phyloP scores from a whole-genome alignment of 2,113 vertebrate species.

The Chascanopsetta lugubris region DNA sequence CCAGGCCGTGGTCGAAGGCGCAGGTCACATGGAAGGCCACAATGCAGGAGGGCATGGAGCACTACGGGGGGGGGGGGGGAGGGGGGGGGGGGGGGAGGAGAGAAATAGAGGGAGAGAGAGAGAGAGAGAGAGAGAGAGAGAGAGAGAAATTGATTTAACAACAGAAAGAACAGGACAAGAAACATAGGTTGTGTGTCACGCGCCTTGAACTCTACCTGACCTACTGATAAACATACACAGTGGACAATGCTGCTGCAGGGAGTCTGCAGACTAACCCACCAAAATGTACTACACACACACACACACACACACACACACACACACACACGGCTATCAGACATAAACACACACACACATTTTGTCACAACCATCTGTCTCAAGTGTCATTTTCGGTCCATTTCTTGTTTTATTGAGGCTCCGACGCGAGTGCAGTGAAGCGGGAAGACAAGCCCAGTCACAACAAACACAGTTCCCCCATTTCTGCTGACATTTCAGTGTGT shows the following conservation, averaged over 20 bases:
- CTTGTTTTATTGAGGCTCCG: conserved; percentile 31
- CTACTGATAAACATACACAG: too few relatives aligned
- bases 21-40: conserved; percentile 98
- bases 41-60: conserved; percentile 94
- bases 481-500: conserved; percentile 34
- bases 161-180: background rate
- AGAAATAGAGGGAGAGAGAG: background rate
- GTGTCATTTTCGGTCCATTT: conserved; percentile 51
- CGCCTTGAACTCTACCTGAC: background rate
- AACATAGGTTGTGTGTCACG: background rate
- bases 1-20: conserved; percentile 94
- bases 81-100: too few relatives aligned
- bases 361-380: conserved; percentile 40
- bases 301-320: background rate
- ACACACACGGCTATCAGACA: background rate
- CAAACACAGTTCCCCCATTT: conserved; percentile 57
- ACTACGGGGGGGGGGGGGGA: conserved; percentile 83
- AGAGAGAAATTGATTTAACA: background rate
- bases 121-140: too few relatives aligned
- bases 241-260: too few relatives aligned
- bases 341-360: conserved; percentile 29
- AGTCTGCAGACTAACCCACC: background rate
- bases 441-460: conserved; percentile 61
- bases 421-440: conserved; percentile 41
- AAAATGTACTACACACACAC: background rate